These are phyloP conservation scores for Pseudolaguvia tuberculata DNA, from an alignment of 2,113 vertebrate species.

Conservation along the genomic window DNA sequence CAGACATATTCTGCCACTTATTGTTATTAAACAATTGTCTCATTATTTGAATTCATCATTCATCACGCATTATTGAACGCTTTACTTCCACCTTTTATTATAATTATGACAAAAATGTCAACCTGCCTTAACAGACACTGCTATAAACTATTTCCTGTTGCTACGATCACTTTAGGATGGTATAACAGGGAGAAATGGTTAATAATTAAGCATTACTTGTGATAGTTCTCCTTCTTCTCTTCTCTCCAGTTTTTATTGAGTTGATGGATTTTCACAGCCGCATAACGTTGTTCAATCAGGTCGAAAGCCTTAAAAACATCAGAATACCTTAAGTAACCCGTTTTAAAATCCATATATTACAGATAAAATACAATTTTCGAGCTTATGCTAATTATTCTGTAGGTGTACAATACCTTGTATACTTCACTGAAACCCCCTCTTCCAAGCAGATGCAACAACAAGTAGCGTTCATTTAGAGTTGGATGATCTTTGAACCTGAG, in stretches of 20 bases:
- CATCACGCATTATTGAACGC: too few species aligned
- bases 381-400: neutral
- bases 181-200: neutral
- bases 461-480: slow-evolving; percentile 94
- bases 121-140: neutral
- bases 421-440: slow-evolving; percentile 99
- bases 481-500: slow-evolving; percentile 97
- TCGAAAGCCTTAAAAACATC: slow-evolving; percentile 84
- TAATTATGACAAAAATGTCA: neutral
- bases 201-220: slow-evolving; percentile 81
- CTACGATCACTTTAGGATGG: too few species aligned
- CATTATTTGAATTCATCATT: too few species aligned
- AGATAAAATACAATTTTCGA: neutral
- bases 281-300: slow-evolving; percentile 96
- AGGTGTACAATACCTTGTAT: slow-evolving; percentile 79
- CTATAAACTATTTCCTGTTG: neutral
- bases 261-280: slow-evolving; percentile 99
- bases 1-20: neutral
- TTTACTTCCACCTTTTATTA: neutral
- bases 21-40: neutral
- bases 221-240: slow-evolving; percentile 99
- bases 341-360: neutral
- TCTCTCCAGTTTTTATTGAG: slow-evolving; percentile 99
- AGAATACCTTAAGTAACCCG: neutral
- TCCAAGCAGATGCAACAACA: slow-evolving; percentile 93